These are phyloP conservation scores for Mormyrus iriodes DNA, from an alignment of 2,113 vertebrate species.

Conservation along the genomic window DNA sequence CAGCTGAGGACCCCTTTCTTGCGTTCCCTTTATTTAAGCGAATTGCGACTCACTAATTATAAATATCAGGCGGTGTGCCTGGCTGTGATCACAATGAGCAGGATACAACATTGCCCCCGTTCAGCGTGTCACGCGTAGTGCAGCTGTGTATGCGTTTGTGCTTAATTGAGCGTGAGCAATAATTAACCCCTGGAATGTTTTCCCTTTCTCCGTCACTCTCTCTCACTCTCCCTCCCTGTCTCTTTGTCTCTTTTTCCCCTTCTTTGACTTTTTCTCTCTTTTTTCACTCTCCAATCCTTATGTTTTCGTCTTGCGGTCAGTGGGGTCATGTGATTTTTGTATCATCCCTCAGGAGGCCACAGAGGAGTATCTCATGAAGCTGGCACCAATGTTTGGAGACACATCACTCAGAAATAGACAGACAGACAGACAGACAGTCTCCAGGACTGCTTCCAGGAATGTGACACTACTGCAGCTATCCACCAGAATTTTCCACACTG, in stretches of 20 bases:
- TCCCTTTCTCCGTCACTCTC: constrained; percentile 36
- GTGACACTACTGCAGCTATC: neutral
- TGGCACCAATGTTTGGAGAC: neutral
- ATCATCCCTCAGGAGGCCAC: constrained; percentile 46
- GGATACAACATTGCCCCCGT: neutral
- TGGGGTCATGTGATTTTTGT: constrained; percentile 40
- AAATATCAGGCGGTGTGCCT: neutral
- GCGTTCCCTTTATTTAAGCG: neutral
- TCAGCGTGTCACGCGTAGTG: neutral
- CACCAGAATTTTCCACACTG: neutral
- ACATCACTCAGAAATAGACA: neutral
- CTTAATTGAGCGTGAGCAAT: constrained; percentile 17
- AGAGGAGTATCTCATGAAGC: constrained; percentile 29
- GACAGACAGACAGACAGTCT: neutral
- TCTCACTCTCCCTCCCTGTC: constrained; percentile 35
- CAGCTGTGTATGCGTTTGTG: constrained; percentile 12
- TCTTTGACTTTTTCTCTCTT: neutral
- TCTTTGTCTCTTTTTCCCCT: neutral
- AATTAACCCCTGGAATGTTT: constrained; percentile 5
- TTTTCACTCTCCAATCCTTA: neutral
- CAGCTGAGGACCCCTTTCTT: neutral
- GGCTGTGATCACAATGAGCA: neutral
- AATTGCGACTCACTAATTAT: constrained; percentile 13
- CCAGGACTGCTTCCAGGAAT: neutral
- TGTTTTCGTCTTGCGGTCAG: neutral